Evolutionary conservation across 2,113 vertebrate species (phyloP), one percentile per base, ranked within the genome.

Genomic region (Notarius quadriscutis): DNA sequence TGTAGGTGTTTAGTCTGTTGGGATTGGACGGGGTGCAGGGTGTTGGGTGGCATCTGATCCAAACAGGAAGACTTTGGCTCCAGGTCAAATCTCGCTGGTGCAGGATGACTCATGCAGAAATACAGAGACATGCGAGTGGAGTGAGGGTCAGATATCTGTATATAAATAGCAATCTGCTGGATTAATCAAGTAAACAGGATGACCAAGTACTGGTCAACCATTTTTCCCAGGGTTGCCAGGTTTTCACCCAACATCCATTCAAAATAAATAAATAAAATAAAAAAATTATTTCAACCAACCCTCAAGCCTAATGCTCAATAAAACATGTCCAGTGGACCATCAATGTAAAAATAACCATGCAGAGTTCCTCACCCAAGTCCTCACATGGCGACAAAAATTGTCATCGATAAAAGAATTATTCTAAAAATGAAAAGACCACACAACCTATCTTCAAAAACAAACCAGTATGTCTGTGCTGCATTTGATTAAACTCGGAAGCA

Each of bases 91-190:
- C 78, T 80, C 18, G 58, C 10, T 80, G 78, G 55, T 80, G 78
- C 78, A 80, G 78, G 25, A 80, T 80, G 78, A 80, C 78, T 80
- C 78, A 80, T 80, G 78, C 78, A 58, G 78, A 80, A 80, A 58
- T 58, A 18, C 41, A 75, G 72, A 50, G 41, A 75, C 41, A 20
- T 41, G 50, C 14, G 6, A 67, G 67, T 1, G 5, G 41, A n/a
- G 12, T 25, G 5, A 79, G 75, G 20, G 15, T 79, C 50, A 55
- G 25, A 79, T 79, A 25, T 58, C 25, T 27, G 57, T 18, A 55
- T 57, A 11, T 79, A 58, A 17, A 58, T 20, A 58, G 53, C 78
- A 80, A 53, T n/a, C 57, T 80, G 5, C 53, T 8, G 53, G 9
- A 58, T n/a, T 58, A 2, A 55, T 17, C 50, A 55, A n/a, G 75